Conservation (phyloP, 2,888 invertebrate genomes). For the Drosophila yooni region DNA sequence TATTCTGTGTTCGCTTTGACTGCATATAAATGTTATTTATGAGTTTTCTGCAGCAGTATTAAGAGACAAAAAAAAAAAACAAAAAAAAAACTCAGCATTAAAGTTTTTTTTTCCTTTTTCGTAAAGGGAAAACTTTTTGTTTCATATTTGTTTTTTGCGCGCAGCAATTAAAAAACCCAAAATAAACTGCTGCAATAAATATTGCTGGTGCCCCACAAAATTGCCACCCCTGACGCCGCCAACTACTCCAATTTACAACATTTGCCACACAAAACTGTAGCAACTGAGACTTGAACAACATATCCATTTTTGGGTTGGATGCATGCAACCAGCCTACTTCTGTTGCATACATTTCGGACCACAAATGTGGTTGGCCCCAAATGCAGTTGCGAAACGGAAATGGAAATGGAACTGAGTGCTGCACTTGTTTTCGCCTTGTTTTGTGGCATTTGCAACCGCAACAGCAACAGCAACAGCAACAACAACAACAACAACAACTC, state of each 20-base stretch:
- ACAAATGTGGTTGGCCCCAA: not conserved
- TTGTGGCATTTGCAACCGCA: slow-evolving; percentile 7
- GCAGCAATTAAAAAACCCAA: slow-evolving; percentile 2
- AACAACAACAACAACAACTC: not conserved
- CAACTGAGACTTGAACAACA: not conserved
- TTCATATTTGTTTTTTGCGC: slow-evolving; percentile 1
- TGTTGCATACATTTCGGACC: slow-evolving; percentile 32
- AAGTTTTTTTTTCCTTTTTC: slow-evolving; percentile 30
- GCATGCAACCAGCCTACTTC: slow-evolving; percentile 14
- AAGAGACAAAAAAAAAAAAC: slow-evolving; percentile 19
- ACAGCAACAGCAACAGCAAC: not conserved
- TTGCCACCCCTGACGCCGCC: not conserved
- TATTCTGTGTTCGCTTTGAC: slow-evolving; percentile 27
- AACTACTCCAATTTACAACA: slow-evolving; percentile 4
- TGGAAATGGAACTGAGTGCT: slow-evolving; percentile 26
- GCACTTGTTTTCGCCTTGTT: slow-evolving; percentile 13
- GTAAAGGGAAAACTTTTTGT: slow-evolving; percentile 22
- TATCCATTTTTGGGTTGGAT: slow-evolving; percentile 1
- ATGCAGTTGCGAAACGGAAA: slow-evolving; percentile 37
- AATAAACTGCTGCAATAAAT: slow-evolving; percentile 14
- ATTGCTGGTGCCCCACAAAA: not conserved
- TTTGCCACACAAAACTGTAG: not conserved
- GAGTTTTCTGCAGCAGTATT: slow-evolving; percentile 70
- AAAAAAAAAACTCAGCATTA: not conserved
- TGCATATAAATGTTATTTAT: slow-evolving; percentile 75